phyloP scores from a whole-genome alignment of 2,113 vertebrate genomes.

The Pseudopodoces humilis region DNA sequence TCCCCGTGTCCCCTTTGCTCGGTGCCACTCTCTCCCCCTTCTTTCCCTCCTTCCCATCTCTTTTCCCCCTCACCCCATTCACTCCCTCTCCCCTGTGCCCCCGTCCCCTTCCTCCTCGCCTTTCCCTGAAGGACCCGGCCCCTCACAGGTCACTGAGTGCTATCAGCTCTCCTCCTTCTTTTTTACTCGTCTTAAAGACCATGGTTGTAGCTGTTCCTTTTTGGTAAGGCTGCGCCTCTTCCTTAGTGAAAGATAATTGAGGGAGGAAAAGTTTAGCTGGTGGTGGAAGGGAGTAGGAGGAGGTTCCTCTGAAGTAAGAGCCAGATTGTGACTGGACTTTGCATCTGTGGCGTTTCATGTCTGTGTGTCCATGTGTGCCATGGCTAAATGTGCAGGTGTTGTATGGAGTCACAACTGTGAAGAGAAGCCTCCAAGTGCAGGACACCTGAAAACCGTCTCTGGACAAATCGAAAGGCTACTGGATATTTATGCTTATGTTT shows the following conservation, averaged over 20 bases:
- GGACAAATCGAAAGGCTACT: rapidly evolving
- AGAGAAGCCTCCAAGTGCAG: background rate
- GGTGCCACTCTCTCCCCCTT: background rate
- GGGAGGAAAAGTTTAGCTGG: background rate
- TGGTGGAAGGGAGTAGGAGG: background rate
- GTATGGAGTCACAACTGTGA: rapidly evolving
- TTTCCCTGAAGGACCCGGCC: too few relatives aligned
- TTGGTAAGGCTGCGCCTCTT: background rate
- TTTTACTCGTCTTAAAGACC: background rate
- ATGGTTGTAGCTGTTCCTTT: background rate
- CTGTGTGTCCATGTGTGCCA: background rate
- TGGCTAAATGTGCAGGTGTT: background rate
- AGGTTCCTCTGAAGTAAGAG: background rate
- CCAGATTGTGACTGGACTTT: background rate
- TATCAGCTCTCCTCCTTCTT: background rate
- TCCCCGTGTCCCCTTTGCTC: background rate
- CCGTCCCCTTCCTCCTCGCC: background rate
- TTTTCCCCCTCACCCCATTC: background rate
- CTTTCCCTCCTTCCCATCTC: background rate
- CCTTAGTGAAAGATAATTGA: background rate
- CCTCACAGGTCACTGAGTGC: background rate
- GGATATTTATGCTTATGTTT: background rate
- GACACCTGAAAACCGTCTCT: background rate
- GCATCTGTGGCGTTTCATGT: background rate
- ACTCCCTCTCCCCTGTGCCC: background rate